These are phyloP conservation scores for Rhopilema esculentum DNA, from an alignment of 30 jellyfish, hydroid and myxozoan species.

Conservation along the genomic window DNA sequence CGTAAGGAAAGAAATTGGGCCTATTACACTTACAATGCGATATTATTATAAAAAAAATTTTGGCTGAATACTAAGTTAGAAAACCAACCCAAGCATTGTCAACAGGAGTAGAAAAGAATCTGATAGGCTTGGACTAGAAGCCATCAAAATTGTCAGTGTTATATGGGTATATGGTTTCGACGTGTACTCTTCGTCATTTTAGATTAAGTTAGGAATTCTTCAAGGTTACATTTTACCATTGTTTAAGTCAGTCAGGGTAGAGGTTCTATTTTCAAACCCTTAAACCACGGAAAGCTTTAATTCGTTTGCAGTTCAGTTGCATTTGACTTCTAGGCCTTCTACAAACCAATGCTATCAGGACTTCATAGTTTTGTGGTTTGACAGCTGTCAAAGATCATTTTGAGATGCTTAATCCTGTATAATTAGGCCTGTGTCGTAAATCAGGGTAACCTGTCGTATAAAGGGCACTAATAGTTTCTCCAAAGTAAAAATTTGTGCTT, in stretches of 20 bases:
- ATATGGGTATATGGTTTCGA: neutral
- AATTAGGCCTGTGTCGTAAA: neutral
- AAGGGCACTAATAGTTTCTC: neutral
- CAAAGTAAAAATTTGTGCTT: neutral
- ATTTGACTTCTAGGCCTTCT: neutral
- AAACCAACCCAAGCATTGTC: neutral
- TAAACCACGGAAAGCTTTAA: neutral
- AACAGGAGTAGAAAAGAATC: neutral
- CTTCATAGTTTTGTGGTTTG: neutral
- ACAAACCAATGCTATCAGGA: neutral
- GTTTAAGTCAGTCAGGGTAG: neutral
- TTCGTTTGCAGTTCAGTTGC: neutral
- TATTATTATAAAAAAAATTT: no score
- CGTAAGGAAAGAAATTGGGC: no score
- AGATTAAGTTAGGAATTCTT: neutral
- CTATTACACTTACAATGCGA: no score
- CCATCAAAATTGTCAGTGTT: neutral
- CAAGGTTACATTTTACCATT: neutral
- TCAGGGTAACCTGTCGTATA: neutral
- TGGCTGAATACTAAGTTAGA: no score
- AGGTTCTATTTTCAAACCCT: neutral
- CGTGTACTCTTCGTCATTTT: neutral
- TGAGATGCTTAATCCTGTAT: neutral
- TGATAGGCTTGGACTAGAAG: neutral
- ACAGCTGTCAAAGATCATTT: neutral